These are phyloP conservation scores for Heterodera filipjevi DNA, from an alignment of 2,888 invertebrate genomes.

Conservation along the genomic window DNA sequence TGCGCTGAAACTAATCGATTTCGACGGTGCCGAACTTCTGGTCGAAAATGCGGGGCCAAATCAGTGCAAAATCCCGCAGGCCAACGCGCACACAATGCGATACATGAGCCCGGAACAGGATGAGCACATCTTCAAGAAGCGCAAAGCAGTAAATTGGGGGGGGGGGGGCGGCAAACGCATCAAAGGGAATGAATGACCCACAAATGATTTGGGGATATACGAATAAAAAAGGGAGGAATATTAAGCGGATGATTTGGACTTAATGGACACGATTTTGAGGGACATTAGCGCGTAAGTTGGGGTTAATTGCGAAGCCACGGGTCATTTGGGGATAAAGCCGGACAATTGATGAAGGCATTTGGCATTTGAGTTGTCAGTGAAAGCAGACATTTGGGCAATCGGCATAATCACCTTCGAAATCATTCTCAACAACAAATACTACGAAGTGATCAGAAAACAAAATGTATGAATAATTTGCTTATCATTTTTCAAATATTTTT, in stretches of 20 bases:
- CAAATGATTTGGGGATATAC: too few relatives aligned
- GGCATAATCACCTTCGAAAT: background rate
- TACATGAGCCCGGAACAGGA: slow-evolving; percentile 2
- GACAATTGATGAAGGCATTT: background rate
- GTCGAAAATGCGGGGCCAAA: background rate
- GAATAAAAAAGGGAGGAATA: too few relatives aligned
- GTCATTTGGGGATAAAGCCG: too few relatives aligned
- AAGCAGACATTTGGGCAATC: background rate
- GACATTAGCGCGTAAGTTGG: too few relatives aligned
- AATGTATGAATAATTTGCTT: too few relatives aligned
- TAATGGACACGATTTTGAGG: too few relatives aligned
- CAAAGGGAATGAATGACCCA: too few relatives aligned
- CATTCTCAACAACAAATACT: background rate
- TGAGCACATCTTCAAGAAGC: background rate
- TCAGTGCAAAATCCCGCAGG: background rate
- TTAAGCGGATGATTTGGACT: too few relatives aligned
- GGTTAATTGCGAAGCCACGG: too few relatives aligned
- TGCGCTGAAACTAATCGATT: slow-evolving; percentile 3
- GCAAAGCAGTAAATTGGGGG: background rate
- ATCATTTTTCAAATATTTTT: background rate
- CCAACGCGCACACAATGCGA: background rate
- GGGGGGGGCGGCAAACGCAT: background rate
- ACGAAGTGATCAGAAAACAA: too few relatives aligned
- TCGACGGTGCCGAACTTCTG: background rate
- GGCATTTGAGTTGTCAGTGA: background rate